Conservation (phyloP, 2,888 invertebrate species). For the Amblyjoppa proteus region DNA sequence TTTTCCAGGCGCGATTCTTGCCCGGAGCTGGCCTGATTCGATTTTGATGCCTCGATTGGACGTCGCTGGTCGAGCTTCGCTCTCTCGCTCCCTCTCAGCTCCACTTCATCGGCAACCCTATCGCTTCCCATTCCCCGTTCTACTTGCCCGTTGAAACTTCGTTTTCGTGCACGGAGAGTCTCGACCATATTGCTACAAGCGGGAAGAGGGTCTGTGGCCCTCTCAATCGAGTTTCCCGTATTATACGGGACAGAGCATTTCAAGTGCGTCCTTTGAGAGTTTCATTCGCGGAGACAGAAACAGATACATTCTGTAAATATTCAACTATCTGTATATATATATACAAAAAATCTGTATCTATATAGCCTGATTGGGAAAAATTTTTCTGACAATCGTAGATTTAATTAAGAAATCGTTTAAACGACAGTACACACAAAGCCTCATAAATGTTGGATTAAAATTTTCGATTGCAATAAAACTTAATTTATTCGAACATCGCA, state of each 20-base stretch:
- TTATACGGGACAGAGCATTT: constrained; percentile 27
- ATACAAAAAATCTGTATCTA: not conserved
- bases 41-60: constrained; percentile 62
- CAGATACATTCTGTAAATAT: not conserved
- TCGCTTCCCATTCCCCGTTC: constrained; percentile 50
- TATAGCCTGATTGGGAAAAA: not conserved
- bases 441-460: too few relatives aligned
- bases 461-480: not conserved
- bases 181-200: constrained; percentile 33
- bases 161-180: constrained; percentile 35
- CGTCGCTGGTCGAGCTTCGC: constrained; percentile 30
- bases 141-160: constrained; percentile 46
- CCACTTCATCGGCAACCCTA: constrained; percentile 33
- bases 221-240: constrained; percentile 45
- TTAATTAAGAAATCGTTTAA: not conserved
- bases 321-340: not conserved
- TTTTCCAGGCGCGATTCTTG: constrained; percentile 54
- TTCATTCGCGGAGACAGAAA: not conserved
- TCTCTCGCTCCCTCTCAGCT: constrained; percentile 15
- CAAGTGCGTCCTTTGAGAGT: constrained; percentile 29
- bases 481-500: not conserved
- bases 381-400: not conserved
- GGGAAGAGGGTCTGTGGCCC: not conserved
- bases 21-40: constrained; percentile 52
- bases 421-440: not conserved